Conservation (phyloP, 1,140 invertebrate species). For the Hormaphis cornu region DNA sequence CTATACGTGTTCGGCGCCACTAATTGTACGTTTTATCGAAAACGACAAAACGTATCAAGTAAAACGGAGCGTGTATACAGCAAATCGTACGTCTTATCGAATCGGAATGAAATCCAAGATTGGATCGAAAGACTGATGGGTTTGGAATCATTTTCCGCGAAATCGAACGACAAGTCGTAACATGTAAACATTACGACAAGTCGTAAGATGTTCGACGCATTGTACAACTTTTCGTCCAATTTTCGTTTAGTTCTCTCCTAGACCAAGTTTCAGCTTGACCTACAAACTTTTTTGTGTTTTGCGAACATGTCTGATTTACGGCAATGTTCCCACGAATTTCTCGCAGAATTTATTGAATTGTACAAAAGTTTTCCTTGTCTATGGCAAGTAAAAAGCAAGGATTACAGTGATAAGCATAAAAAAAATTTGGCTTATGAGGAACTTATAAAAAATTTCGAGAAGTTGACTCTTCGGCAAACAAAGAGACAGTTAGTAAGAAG, state of each 20-base stretch:
- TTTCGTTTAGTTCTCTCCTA: neutral
- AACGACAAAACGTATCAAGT: neutral
- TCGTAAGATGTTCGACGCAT: neutral
- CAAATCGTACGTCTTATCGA: neutral
- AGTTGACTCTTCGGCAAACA: neutral
- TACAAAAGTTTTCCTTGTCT: neutral
- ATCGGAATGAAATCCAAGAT: neutral
- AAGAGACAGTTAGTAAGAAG: neutral
- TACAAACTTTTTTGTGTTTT: neutral
- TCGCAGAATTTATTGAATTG: neutral
- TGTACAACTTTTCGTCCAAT: neutral
- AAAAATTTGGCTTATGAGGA: neutral
- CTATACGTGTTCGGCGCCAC: too few species aligned
- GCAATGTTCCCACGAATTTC: neutral
- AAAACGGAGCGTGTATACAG: neutral
- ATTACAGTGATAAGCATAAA: neutral
- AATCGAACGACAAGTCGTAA: neutral
- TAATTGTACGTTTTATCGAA: neutral
- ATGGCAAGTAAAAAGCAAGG: neutral
- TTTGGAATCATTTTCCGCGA: neutral
- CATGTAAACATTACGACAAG: neutral
- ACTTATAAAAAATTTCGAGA: neutral
- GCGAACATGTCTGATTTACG: neutral
- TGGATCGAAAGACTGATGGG: neutral
- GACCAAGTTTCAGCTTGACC: neutral